These are phyloP conservation scores for Sarcophaga variegata DNA, from an alignment of 2,888 invertebrate genomes.

Conservation along the genomic window DNA sequence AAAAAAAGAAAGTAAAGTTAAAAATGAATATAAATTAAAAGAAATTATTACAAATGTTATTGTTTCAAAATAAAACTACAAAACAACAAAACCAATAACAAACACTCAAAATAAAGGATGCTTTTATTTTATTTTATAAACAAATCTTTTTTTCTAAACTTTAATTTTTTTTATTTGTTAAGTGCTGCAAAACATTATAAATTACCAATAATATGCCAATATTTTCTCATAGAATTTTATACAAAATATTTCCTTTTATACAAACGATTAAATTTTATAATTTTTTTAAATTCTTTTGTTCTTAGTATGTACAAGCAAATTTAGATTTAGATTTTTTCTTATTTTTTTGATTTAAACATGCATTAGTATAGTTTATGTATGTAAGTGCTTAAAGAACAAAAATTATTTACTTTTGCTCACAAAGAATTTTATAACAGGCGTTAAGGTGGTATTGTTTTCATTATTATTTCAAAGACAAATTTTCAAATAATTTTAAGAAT, in stretches of 20 bases:
- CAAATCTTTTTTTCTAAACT: background rate
- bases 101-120: slow-evolving; percentile 26
- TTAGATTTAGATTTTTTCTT: background rate
- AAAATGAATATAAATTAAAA: slow-evolving; percentile 73
- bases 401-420: no score
- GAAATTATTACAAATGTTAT: slow-evolving; percentile 42
- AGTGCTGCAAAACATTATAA: slow-evolving; percentile 12
- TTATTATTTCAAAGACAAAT: background rate
- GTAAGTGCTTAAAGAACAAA: no score
- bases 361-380: no score
- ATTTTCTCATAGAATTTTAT: slow-evolving; percentile 7
- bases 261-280: background rate
- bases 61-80: slow-evolving; percentile 3
- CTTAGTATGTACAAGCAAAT: background rate
- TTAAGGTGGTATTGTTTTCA: background rate
- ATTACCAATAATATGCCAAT: background rate
- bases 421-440: no score
- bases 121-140: background rate
- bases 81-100: slow-evolving; percentile 52
- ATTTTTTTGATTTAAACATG: background rate
- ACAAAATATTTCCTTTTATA: background rate
- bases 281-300: background rate
- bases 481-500: no score
- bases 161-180: background rate
- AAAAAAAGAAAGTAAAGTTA: slow-evolving; percentile 75